Evolutionary conservation across 2,113 vertebrate species (phyloP).

Genomic region (Catharus fuscescens): DNA sequence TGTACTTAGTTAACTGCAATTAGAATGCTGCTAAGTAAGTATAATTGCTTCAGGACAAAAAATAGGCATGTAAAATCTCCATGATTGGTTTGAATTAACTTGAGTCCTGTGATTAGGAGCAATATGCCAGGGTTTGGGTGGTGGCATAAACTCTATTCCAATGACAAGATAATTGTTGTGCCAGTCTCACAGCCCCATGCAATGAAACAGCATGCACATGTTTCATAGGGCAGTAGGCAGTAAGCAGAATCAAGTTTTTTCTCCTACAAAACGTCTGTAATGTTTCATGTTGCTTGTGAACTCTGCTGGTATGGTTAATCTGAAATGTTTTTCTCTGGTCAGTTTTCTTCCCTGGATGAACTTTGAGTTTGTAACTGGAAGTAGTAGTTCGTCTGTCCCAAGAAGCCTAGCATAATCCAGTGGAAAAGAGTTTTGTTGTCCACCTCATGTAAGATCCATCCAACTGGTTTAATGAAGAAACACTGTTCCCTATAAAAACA

Average conservation of each 20-base stretch:
- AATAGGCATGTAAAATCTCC: not conserved
- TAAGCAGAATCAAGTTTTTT: not conserved
- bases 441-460: slow-evolving; percentile 21
- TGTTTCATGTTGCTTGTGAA: slow-evolving; percentile 2
- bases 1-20: not conserved
- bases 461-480: slow-evolving; percentile 6
- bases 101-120: not conserved
- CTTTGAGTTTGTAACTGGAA: slow-evolving; percentile 41
- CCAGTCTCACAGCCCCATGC: not conserved
- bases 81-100: not conserved
- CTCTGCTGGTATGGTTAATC: slow-evolving; percentile 18
- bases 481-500: not conserved
- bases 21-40: not conserved
- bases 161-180: not conserved
- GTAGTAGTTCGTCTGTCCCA: slow-evolving; percentile 23
- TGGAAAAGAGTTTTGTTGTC: slow-evolving; percentile 54
- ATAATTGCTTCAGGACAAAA: not conserved
- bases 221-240: not conserved
- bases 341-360: slow-evolving; percentile 54
- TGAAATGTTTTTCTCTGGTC: slow-evolving; percentile 56
- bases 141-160: not conserved
- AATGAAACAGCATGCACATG: not conserved
- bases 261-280: not conserved
- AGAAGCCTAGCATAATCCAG: slow-evolving; percentile 45
- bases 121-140: not conserved